Conservation (phyloP, 2,888 invertebrate species). For the Polymixis lichenea region DNA sequence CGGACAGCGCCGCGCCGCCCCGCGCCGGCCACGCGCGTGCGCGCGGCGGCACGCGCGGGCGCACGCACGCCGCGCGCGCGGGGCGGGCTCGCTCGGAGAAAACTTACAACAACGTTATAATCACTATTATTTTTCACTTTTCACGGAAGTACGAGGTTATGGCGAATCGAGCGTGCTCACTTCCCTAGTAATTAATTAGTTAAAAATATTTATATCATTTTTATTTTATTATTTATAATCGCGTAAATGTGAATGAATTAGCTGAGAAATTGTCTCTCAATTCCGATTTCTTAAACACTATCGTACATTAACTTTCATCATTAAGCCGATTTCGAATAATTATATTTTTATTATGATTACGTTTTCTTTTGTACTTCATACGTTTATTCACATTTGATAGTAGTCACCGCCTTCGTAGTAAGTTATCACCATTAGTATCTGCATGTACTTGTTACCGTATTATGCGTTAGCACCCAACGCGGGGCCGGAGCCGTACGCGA, state of each 20-base stretch:
- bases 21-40: constrained; percentile 1
- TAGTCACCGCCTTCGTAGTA: constrained; percentile 73
- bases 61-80: constrained; percentile 34
- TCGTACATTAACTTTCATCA: constrained; percentile 76
- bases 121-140: constrained; percentile 69
- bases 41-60: constrained; percentile 18
- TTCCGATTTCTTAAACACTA: constrained; percentile 85
- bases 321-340: constrained; percentile 85
- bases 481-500: constrained; percentile 57
- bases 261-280: constrained; percentile 78
- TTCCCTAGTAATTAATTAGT: constrained; percentile 67
- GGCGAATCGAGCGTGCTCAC: constrained; percentile 73
- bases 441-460: constrained; percentile 40
- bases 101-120: constrained; percentile 74
- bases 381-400: constrained; percentile 72
- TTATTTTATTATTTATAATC: constrained; percentile 60
- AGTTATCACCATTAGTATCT: constrained; percentile 56
- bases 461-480: constrained; percentile 68
- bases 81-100: constrained; percentile 56
- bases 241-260: constrained; percentile 68
- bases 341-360: constrained; percentile 80
- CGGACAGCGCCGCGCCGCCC: constrained; percentile 75
- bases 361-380: constrained; percentile 87
- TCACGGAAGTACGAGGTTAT: constrained; percentile 77
- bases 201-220: constrained; percentile 63